Evolutionary conservation across 1,140 invertebrate species (phyloP), one percentile per base, ranked within the genome.

Genomic region (Neuroterus valhalla): DNA sequence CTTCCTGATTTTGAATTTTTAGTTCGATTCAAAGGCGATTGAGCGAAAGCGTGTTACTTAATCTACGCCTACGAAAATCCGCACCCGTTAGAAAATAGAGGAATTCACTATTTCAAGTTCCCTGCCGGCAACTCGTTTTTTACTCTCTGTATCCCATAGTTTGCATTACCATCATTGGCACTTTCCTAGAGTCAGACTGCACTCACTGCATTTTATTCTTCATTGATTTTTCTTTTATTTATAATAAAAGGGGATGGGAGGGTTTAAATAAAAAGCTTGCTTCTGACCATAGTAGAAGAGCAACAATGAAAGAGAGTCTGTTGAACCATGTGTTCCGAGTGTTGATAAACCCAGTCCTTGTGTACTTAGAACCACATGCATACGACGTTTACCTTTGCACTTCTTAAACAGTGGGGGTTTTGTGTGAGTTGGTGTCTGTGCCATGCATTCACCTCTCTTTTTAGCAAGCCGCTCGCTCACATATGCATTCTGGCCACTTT

Each of bases 401-500:
- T 62, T 62, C 31, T 62, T 62, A 62, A 62, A 62, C 55, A 62
- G 55, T 62, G 14, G 55, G 21, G 14, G n/a, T 31, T 62, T 62
- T 31, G 55, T 62, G n/a, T 62, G 55, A 62, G 55, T 62, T 48
- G 17, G 38, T 46, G 68, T 46, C 67, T 26, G 23, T 62, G 55
- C 31, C 15, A 31, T 62, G 55, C 55, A 62, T 62, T 62, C 12
- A 42, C 12, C 23, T 67, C 66, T 69, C 44, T 55, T 55, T 68
- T 74, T 52, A 68, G 69, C 66, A 55, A 72, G 50, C 52, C 68
- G 45, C 74, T 75, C 71, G 26, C 70, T 42, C 74, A 75, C 71
- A n/a, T n/a, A n/a, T n/a, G n/a, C 71, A 74, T 71, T 79, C 72
- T 72, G 75, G 73, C 75, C 75, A 75, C 76, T 82, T 78, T 82